A percentile compares a stretch with the other conserved stretches of the same genome.
These are phyloP conservation scores for Desmophyllum pertusum DNA, from an alignment of 92 coral and sea anemone species.

Conservation along the genomic window DNA sequence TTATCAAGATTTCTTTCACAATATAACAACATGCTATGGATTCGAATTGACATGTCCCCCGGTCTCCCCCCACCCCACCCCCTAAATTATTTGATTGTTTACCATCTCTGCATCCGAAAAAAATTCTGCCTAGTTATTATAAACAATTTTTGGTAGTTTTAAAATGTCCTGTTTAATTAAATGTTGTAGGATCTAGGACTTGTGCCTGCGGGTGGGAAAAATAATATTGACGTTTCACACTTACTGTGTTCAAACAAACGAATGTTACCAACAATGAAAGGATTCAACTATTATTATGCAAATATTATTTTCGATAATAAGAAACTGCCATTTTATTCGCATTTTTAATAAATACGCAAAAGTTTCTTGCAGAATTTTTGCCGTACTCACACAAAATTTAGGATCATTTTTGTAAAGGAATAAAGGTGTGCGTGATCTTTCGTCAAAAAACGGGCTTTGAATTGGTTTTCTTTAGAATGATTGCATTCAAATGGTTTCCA, in stretches of 20 bases:
- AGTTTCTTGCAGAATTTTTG: background rate
- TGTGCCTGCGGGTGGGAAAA: background rate
- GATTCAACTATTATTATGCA: constrained; percentile 7
- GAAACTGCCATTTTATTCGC: background rate
- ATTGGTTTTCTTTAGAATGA: background rate
- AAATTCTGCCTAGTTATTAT: background rate
- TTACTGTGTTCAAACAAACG: background rate
- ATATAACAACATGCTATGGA: background rate
- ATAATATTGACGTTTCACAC: constrained; percentile 20
- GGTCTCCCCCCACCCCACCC: background rate
- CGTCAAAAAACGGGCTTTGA: background rate
- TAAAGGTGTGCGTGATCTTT: constrained; percentile 6
- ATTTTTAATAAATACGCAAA: background rate
- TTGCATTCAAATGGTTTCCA: constrained; percentile 33
- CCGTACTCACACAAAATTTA: background rate
- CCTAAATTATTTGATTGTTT: background rate
- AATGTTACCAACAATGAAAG: background rate
- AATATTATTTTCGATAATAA: constrained; percentile 6
- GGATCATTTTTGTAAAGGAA: background rate
- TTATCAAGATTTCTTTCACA: no score
- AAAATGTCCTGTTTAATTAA: background rate
- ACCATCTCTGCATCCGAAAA: background rate
- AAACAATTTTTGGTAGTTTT: background rate
- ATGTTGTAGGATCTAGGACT: background rate
- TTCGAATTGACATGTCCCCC: background rate